A percentile compares a stretch with the other conserved stretches of the same genome.
phyloP scores from a whole-genome alignment of 2,113 vertebrate species.

The Meriones unguiculatus region DNA sequence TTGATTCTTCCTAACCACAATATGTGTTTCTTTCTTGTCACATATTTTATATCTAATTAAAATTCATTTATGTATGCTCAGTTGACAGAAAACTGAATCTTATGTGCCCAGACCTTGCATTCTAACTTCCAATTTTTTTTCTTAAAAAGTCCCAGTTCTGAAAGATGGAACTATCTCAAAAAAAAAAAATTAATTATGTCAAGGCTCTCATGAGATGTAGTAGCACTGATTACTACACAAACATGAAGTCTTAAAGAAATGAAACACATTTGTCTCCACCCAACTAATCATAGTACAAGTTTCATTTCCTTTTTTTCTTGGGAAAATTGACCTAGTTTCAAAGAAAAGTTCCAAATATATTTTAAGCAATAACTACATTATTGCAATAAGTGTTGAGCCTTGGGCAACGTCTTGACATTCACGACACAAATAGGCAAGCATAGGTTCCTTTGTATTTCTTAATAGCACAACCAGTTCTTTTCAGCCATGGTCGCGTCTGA shows the following conservation, averaged over 20 bases:
- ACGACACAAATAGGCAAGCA: not conserved
- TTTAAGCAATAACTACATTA: conserved; percentile 31
- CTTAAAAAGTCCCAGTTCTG: not conserved
- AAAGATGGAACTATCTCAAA: conserved; percentile 2
- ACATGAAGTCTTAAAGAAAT: not conserved
- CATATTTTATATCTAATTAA: not conserved
- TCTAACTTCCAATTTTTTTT: not conserved
- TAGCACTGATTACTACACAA: not conserved
- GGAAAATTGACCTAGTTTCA: not conserved
- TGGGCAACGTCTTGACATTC: not conserved
- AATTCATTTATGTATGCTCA: conserved; percentile 15
- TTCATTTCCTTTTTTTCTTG: not conserved
- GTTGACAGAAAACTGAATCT: not conserved
- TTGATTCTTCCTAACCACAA: not conserved
- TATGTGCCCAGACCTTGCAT: not conserved
- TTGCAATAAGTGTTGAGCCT: not conserved
- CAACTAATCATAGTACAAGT: not conserved
- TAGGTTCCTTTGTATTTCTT: not conserved
- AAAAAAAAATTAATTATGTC: not conserved
- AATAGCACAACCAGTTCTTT: not conserved
- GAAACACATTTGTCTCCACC: not conserved
- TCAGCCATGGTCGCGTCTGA: not conserved
- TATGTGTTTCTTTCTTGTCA: conserved; percentile 5
- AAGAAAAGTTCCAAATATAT: conserved; percentile 24
- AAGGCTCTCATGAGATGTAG: not conserved